phyloP scores from a whole-genome alignment of 2,113 vertebrate species.

The zebrafish (Danio rerio) region DNA sequence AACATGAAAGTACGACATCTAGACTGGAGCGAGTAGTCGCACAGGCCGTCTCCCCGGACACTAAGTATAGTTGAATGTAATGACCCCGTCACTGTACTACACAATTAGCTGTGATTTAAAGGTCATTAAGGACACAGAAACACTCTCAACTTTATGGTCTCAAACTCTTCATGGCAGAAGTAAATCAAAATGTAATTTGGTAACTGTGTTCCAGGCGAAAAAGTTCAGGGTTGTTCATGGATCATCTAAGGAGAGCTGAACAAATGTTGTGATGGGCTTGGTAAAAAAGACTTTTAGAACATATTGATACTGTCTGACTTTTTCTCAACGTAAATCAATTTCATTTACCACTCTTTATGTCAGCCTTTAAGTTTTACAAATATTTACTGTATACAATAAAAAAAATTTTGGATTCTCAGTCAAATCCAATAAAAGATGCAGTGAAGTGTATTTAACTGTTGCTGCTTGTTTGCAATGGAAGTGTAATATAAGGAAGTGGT shows the following conservation, averaged over 20 bases:
- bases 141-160: constrained; percentile 37
- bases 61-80: constrained; percentile 50
- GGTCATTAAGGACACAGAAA: constrained; percentile 39
- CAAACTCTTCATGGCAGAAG: constrained; percentile 27
- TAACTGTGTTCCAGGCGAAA: constrained; percentile 11
- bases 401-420: too few species aligned
- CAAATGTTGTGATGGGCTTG: background rate
- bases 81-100: constrained; percentile 32
- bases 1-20: background rate
- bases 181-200: constrained; percentile 58
- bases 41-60: constrained; percentile 36
- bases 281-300: background rate
- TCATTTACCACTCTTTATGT: too few species aligned
- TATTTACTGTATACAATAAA: too few species aligned
- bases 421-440: too few species aligned
- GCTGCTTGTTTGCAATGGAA: too few species aligned
- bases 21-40: constrained; percentile 6
- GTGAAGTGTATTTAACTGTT: too few species aligned
- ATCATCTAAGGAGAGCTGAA: constrained; percentile 12
- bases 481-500: too few species aligned
- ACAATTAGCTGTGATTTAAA: constrained; percentile 49
- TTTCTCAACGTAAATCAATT: too few species aligned
- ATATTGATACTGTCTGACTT: too few species aligned
- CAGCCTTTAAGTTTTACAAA: too few species aligned
- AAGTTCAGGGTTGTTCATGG: constrained; percentile 16